These are phyloP conservation scores for Nomada flava DNA, from an alignment of 2,888 invertebrate genomes.

Conservation along the genomic window DNA sequence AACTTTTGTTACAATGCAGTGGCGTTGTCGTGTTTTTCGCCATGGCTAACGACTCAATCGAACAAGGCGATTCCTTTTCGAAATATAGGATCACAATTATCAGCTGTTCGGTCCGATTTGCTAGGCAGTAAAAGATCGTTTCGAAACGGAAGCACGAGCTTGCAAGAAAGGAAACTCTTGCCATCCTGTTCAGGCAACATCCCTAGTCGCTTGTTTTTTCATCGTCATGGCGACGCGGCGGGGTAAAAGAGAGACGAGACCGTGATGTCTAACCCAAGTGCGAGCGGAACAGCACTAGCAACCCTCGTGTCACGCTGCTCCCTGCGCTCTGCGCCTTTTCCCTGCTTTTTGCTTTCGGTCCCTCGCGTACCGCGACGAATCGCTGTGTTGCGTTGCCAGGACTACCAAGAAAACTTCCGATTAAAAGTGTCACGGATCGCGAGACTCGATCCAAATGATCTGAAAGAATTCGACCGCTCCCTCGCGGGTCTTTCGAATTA, in stretches of 20 bases:
- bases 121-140: not conserved
- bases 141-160: not conserved
- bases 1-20: too few species aligned
- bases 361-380: conserved; percentile 23
- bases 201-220: conserved; percentile 58
- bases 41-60: too few species aligned
- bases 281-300: conserved; percentile 51
- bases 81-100: not conserved
- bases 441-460: not conserved
- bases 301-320: conserved; percentile 55
- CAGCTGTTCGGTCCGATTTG: not conserved
- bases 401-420: conserved; percentile 58
- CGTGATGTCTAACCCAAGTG: conserved; percentile 51
- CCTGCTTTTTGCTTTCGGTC: conserved; percentile 23
- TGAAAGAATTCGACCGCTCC: not conserved
- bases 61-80: not conserved
- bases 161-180: not conserved
- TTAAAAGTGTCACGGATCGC: conserved; percentile 40
- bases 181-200: not conserved
- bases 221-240: conserved; percentile 64
- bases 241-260: conserved; percentile 37
- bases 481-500: not conserved
- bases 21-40: too few species aligned
- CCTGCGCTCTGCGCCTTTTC: conserved; percentile 25
- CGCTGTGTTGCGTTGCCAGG: conserved; percentile 59